Evolutionary conservation across 2,888 invertebrate genomes (phyloP), one percentile per base, ranked within the genome.

Genomic region (Macaria notata): DNA sequence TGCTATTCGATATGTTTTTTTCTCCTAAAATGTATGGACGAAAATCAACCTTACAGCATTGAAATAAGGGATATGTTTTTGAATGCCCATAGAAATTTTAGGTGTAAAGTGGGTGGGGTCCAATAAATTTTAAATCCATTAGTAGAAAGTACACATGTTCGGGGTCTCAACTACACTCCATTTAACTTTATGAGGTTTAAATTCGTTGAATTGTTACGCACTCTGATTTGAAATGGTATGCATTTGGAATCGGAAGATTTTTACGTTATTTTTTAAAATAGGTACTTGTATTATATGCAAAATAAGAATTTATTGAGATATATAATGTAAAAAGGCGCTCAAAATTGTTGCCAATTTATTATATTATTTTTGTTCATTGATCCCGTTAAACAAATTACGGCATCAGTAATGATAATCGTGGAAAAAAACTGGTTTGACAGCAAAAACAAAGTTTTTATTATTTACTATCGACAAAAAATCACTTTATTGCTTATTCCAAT

Each of bases 41-140:
- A 51, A 47, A 41, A 5, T 51, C 33, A 39, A 38, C 56, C 46
- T 49, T 69, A 66, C 9, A 3, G 0, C 4, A 0, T n/a, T 0
- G 5, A 3, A 19, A 59, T 71, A 77, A 38, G 39, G 48, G 33
- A 33, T n/a, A 45, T 0, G 7, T 4, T 4, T 51, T 33, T 8
- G 0, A 54, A 38, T 2, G 45, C 45, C 29, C 38, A 31, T 38
- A 54, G 47, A 51, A 36, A 36, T 42, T 58, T 57, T 58, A 62
- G 62, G 67, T 64, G 65, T 56, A 79, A 83, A 87, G 86, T 88
- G 83, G 89, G 88, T 82, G 83, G 84, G 70, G 77, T 77, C 79
- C 76, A 84, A 91, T 91, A 91, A 90, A 91, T 91, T 90, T 88
- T 86, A 88, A 89, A 88, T 87, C 89, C 90, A 90, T 91, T 91